A percentile compares a stretch with the other conserved stretches of the same genome.
phyloP scores from a whole-genome alignment of 2,113 vertebrate genomes.

The Loxodonta africana region DNA sequence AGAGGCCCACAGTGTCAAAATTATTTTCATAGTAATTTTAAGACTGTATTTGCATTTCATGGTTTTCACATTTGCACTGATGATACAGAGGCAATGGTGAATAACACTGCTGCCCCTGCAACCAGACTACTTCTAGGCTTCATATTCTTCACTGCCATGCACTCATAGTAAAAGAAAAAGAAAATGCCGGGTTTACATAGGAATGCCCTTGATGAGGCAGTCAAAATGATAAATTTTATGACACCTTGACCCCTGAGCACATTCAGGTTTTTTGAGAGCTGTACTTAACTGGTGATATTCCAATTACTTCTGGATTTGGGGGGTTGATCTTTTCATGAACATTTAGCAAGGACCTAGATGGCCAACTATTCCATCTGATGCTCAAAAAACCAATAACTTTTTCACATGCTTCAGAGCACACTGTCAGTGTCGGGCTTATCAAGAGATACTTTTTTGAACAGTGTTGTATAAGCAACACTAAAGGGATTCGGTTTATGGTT shows the following conservation, averaged over 20 bases:
- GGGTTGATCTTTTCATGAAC: not conserved
- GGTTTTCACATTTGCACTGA: not conserved
- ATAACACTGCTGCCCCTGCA: not conserved
- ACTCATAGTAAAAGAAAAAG: not conserved
- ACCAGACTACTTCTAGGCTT: not conserved
- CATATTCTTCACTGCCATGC: not conserved
- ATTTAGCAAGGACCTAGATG: not conserved
- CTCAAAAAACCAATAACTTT: not conserved
- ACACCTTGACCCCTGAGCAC: not conserved
- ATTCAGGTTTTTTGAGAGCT: not conserved
- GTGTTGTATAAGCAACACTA: not conserved
- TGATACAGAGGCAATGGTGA: not conserved
- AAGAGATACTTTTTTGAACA: constrained; percentile 9
- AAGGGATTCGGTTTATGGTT: not conserved
- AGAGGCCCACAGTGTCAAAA: not conserved
- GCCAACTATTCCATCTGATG: not conserved
- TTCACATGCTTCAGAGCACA: constrained; percentile 24
- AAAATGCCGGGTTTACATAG: not conserved
- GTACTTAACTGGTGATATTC: not conserved
- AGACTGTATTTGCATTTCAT: not conserved
- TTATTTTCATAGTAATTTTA: not conserved
- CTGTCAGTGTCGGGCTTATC: not conserved
- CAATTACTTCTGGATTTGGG: not conserved
- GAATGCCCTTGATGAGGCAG: not conserved
- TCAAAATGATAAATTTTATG: not conserved